phyloP scores from a whole-genome alignment of 2,888 invertebrate genomes.

The Embidobia sp. region DNA sequence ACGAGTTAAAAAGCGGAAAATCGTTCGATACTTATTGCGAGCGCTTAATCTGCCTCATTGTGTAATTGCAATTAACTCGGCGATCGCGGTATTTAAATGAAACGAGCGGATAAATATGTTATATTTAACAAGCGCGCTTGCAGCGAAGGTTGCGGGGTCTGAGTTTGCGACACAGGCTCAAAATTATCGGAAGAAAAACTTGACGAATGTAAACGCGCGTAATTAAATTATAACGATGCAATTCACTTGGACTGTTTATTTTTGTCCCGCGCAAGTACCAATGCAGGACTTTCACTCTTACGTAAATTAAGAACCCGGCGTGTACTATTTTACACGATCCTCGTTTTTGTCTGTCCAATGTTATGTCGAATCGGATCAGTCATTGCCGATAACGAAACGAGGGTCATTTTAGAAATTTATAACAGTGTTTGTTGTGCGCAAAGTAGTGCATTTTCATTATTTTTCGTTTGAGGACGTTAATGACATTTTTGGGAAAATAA shows the following conservation, averaged over 20 bases:
- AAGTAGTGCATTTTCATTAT: too few species aligned
- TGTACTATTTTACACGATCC: conserved; percentile 59
- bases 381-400: too few species aligned
- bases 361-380: too few species aligned
- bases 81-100: conserved; percentile 29
- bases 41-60: conserved; percentile 18
- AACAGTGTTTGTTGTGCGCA: too few species aligned
- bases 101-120: conserved; percentile 27
- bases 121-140: conserved; percentile 23
- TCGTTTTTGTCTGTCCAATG: too few species aligned
- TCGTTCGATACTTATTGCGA: conserved; percentile 26
- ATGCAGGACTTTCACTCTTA: conserved; percentile 59
- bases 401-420: too few species aligned
- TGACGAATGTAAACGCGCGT: conserved; percentile 30
- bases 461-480: too few species aligned
- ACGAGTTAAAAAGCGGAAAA: conserved; percentile 8
- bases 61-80: conserved; percentile 26
- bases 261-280: conserved; percentile 30
- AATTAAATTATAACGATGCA: conserved; percentile 60
- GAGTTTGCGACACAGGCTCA: conserved; percentile 31
- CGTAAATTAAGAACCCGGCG: conserved; percentile 50
- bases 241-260: conserved; percentile 42
- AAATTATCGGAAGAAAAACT: conserved; percentile 8
- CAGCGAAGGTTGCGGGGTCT: conserved; percentile 33
- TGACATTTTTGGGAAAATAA: too few species aligned